Conservation (phyloP, 2,113 vertebrate genomes). For the Oryzias javanicus region DNA sequence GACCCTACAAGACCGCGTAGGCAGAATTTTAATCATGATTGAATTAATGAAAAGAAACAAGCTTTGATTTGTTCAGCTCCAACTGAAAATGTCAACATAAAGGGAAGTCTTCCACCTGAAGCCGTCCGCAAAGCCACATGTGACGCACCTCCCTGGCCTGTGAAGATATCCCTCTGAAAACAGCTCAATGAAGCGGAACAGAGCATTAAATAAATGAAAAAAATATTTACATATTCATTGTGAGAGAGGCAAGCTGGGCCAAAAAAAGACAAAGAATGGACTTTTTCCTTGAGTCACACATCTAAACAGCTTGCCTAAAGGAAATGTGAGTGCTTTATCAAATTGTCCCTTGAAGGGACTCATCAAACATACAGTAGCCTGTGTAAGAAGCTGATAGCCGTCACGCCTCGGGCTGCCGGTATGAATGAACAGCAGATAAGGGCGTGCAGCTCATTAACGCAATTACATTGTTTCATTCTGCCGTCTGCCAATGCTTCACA, state of each 20-base stretch:
- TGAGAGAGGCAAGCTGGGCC: constrained; percentile 22
- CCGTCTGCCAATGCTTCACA: constrained; percentile 39
- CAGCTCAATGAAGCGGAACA: constrained; percentile 40
- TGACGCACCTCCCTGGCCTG: constrained; percentile 37
- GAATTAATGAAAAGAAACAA: constrained; percentile 41
- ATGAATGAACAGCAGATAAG: constrained; percentile 62
- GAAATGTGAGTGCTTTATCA: constrained; percentile 46
- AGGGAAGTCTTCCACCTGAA: constrained; percentile 26
- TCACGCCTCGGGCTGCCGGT: constrained; percentile 49
- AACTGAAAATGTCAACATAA: constrained; percentile 56
- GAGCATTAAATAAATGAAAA: constrained; percentile 61
- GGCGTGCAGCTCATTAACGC: constrained; percentile 62
- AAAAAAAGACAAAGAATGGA: neutral
- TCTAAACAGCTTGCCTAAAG: constrained; percentile 56
- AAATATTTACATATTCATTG: constrained; percentile 62
- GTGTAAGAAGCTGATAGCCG: constrained; percentile 56
- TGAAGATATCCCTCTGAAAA: constrained; percentile 60
- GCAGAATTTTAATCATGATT: constrained; percentile 18
- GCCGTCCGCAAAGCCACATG: constrained; percentile 40
- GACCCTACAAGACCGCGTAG: constrained; percentile 45
- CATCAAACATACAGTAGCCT: constrained; percentile 64
- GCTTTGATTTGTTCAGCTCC: constrained; percentile 26
- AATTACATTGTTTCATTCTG: constrained; percentile 48
- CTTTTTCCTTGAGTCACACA: constrained; percentile 37
- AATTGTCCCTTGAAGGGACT: constrained; percentile 49